phyloP scores from a whole-genome alignment of 2,113 vertebrate species.

The Todiramphus chloris region DNA sequence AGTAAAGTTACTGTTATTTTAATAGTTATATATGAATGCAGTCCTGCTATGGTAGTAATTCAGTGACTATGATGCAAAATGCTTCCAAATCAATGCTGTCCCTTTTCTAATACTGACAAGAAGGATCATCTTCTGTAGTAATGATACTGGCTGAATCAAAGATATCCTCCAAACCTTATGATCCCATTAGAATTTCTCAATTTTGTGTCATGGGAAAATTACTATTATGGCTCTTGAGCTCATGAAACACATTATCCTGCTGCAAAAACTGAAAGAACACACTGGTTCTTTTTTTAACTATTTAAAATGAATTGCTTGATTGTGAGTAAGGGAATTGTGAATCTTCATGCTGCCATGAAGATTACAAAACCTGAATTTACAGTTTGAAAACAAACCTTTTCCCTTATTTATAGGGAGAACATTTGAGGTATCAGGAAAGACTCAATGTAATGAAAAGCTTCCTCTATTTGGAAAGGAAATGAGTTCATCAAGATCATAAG shows the following conservation, averaged over 20 bases:
- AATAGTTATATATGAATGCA: fast-evolving
- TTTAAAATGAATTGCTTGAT: not conserved
- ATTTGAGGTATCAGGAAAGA: not conserved
- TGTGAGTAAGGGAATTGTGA: not conserved
- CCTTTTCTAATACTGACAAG: not conserved
- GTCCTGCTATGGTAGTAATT: not conserved
- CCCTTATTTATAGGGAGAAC: not conserved
- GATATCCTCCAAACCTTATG: not conserved
- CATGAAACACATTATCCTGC: not conserved
- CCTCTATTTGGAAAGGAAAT: not conserved
- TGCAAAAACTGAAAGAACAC: not conserved
- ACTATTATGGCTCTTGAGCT: not conserved
- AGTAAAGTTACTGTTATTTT: not conserved
- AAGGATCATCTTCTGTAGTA: not conserved
- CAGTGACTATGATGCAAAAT: not conserved
- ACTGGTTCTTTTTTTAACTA: fast-evolving
- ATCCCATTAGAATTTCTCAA: not conserved
- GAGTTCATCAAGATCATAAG: not conserved
- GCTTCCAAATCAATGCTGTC: not conserved
- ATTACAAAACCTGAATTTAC: not conserved
- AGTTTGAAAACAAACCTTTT: not conserved
- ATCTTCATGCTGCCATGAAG: not conserved
- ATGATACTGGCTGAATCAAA: not conserved
- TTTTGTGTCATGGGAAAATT: not conserved
- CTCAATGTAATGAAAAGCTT: not conserved